phyloP scores from a whole-genome alignment of 2,888 invertebrate genomes.

The Metalampra italica region DNA sequence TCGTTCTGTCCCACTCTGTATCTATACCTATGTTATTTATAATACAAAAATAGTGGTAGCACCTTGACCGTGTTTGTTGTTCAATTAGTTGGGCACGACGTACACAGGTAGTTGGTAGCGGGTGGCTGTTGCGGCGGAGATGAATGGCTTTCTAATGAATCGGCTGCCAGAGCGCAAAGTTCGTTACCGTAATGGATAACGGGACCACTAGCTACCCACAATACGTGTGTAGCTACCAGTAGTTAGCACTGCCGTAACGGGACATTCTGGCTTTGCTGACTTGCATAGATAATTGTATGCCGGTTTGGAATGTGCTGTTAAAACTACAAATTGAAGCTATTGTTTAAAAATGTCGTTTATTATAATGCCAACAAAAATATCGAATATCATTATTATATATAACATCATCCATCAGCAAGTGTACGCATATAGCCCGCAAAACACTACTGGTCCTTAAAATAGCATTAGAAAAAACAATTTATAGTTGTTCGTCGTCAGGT shows the following conservation, averaged over 20 bases:
- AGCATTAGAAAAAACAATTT: too few relatives aligned
- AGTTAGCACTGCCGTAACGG: not conserved
- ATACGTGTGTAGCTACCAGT: not conserved
- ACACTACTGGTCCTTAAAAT: too few relatives aligned
- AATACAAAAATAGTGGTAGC: not conserved
- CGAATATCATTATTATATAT: too few relatives aligned
- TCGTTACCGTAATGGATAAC: slow-evolving; percentile 60
- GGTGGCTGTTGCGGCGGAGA: slow-evolving; percentile 24
- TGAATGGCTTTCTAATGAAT: slow-evolving; percentile 69
- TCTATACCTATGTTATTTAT: too few relatives aligned
- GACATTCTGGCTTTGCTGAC: not conserved
- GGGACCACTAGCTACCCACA: slow-evolving; percentile 12
- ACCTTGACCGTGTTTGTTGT: not conserved
- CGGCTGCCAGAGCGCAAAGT: slow-evolving; percentile 46
- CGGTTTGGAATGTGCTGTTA: not conserved
- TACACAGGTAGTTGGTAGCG: not conserved
- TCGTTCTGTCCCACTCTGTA: too few relatives aligned
- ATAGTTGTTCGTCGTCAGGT: too few relatives aligned
- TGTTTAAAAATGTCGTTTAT: too few relatives aligned
- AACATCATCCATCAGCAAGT: too few relatives aligned
- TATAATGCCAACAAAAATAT: too few relatives aligned
- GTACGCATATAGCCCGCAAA: too few relatives aligned
- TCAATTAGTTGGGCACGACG: not conserved
- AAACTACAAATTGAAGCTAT: too few relatives aligned
- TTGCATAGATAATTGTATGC: not conserved